Percentiles rank a stretch among this genome's conserved stretches.
Evolutionary conservation across 2,797 vertebrate genomes (phyloP).

Genomic region (Orientallactaga sibirica): DNA sequence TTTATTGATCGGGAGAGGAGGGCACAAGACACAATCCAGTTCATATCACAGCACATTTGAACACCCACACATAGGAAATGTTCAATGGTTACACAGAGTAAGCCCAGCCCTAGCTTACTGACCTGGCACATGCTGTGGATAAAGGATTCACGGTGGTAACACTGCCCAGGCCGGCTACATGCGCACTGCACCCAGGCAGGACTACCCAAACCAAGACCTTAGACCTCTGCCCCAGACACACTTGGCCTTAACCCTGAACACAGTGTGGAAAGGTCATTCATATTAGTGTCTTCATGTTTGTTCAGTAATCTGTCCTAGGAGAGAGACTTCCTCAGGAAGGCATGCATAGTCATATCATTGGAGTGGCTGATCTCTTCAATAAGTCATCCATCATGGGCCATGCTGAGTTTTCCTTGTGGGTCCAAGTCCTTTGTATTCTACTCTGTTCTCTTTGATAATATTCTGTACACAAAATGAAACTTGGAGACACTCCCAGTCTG

Average conservation of each 20-base stretch:
- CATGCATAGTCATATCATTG: background rate
- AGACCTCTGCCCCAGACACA: background rate
- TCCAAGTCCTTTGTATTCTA: background rate
- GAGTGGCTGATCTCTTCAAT: background rate
- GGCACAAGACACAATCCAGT: background rate
- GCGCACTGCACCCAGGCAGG: background rate
- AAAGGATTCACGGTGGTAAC: background rate
- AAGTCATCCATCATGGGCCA: background rate
- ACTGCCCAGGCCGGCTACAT: rapidly evolving
- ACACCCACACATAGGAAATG: background rate
- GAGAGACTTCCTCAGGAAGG: background rate
- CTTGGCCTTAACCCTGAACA: background rate
- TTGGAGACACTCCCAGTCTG: background rate
- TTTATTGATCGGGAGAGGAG: background rate
- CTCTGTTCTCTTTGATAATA: constrained; percentile 58
- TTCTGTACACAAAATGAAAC: constrained; percentile 57
- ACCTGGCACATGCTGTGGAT: too few relatives aligned
- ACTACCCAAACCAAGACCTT: background rate
- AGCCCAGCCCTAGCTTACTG: too few relatives aligned
- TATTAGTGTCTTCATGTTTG: background rate
- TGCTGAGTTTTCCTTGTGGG: background rate
- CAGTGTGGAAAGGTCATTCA: background rate
- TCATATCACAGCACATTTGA: background rate
- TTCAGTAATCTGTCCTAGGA: background rate
- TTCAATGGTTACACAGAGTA: rapidly evolving